Conservation (phyloP, 2,113 vertebrate genomes). For the Mus pahari region DNA sequence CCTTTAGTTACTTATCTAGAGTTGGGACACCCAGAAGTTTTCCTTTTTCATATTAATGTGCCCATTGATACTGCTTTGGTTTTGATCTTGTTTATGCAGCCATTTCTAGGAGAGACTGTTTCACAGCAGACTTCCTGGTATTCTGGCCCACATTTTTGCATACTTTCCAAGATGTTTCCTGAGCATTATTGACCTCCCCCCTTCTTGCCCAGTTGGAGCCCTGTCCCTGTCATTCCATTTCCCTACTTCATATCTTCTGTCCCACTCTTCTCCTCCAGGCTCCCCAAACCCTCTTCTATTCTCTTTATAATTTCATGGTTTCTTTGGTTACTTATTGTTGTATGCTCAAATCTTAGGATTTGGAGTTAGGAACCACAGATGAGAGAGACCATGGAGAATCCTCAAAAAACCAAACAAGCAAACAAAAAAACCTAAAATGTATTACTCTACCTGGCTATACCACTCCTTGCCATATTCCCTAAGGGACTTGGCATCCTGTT, state of each 20-base stretch:
- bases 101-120: background rate
- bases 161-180: background rate
- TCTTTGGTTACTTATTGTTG: background rate
- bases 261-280: background rate
- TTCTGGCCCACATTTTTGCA: background rate
- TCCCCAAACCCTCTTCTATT: background rate
- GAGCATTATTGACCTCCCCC: background rate
- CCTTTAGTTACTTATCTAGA: background rate
- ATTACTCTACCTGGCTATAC: background rate
- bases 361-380: background rate
- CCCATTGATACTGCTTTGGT: background rate
- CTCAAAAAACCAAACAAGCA: background rate
- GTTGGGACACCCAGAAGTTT: background rate
- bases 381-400: background rate
- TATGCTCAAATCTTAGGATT: background rate
- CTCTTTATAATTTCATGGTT: background rate
- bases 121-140: background rate
- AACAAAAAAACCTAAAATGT: background rate
- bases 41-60: background rate
- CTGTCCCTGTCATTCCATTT: background rate
- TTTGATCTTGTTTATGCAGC: background rate
- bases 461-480: background rate
- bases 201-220: background rate
- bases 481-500: background rate
- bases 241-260: background rate